Percentiles rank a stretch among this genome's conserved stretches.
phyloP scores from a whole-genome alignment of 2,113 vertebrate species.

The Neodon shergylaensis region DNA sequence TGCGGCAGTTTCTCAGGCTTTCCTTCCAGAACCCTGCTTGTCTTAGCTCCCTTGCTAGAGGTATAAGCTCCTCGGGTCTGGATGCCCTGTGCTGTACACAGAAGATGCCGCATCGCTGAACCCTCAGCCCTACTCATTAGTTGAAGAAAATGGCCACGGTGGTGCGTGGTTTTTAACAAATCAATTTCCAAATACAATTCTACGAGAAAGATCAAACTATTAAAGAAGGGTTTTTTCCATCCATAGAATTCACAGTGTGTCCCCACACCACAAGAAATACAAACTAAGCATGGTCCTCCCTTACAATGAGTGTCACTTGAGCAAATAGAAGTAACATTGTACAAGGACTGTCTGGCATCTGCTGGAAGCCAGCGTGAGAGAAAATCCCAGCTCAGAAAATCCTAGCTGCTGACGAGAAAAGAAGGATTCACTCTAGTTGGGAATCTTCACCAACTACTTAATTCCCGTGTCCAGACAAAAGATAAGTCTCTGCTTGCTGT shows the following conservation, averaged over 20 bases:
- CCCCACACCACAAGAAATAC: background rate
- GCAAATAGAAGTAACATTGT: background rate
- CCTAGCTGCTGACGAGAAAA: constrained; percentile 16
- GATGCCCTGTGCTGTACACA: background rate
- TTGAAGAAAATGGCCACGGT: background rate
- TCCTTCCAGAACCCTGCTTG: background rate
- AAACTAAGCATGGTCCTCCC: background rate
- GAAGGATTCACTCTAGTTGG: background rate
- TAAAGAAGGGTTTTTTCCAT: background rate
- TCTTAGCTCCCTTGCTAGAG: constrained; percentile 4
- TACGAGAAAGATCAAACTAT: background rate
- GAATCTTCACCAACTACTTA: background rate
- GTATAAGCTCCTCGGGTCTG: background rate
- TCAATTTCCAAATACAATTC: constrained; percentile 1
- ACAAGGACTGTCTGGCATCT: background rate
- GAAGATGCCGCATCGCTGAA: background rate
- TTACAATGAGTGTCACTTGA: background rate
- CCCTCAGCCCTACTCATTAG: background rate
- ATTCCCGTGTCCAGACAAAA: background rate
- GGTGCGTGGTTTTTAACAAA: background rate
- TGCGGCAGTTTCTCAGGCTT: background rate
- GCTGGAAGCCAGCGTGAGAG: background rate
- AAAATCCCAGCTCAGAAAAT: background rate
- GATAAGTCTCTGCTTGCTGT: background rate
- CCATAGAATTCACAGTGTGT: background rate